These are phyloP conservation scores for Gymnarchus niloticus DNA, from an alignment of 2,113 vertebrate genomes.

Conservation along the genomic window DNA sequence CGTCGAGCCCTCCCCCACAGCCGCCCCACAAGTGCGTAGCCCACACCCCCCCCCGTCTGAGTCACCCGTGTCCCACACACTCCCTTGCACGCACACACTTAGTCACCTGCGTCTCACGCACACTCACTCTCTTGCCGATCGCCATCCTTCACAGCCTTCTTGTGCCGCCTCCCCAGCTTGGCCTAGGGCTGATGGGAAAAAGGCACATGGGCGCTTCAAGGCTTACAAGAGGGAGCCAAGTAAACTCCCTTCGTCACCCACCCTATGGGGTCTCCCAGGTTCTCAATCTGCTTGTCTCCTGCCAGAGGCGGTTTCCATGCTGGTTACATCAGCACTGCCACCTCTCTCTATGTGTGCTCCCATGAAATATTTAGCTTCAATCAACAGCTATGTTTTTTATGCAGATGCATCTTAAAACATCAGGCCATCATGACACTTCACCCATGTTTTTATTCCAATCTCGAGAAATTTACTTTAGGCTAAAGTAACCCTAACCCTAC, in stretches of 20 bases:
- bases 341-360: not conserved
- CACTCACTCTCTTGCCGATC: not conserved
- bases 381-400: conserved; percentile 22
- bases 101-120: not conserved
- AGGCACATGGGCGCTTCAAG: too few relatives aligned
- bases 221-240: too few relatives aligned
- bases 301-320: not conserved
- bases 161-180: too few relatives aligned
- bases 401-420: conserved; percentile 6
- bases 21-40: not conserved
- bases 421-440: conserved; percentile 6
- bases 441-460: not conserved
- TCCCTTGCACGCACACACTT: not conserved
- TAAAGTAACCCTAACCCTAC: too few relatives aligned
- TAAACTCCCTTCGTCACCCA: too few relatives aligned
- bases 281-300: not conserved
- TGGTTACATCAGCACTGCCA: not conserved
- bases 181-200: too few relatives aligned
- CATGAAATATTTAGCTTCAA: conserved; percentile 30
- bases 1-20: too few relatives aligned
- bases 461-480: not conserved
- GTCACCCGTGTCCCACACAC: not conserved
- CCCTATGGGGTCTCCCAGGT: too few relatives aligned
- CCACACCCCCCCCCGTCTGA: not conserved
- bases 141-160: too few relatives aligned